A percentile compares a stretch with the other conserved stretches of the same genome.
These are phyloP conservation scores for Cephalopachus bancanus DNA, from an alignment of 2,797 vertebrate species.

Conservation along the genomic window DNA sequence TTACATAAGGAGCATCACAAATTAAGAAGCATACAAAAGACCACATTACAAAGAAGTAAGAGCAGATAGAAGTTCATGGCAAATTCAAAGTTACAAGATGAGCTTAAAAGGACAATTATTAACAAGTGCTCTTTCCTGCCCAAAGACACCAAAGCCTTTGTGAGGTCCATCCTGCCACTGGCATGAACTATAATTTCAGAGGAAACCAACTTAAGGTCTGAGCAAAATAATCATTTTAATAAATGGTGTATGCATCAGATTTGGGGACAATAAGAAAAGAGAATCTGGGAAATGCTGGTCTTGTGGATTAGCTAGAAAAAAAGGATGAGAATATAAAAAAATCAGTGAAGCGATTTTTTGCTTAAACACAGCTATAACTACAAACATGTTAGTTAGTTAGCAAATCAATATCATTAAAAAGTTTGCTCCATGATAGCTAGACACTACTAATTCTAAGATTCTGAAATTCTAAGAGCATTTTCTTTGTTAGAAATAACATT, in stretches of 20 bases:
- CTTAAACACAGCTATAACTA: background rate
- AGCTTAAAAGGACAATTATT: constrained; percentile 47
- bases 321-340: background rate
- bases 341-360: background rate
- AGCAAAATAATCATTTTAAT: constrained; percentile 55
- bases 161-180: background rate
- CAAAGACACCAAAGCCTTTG: background rate
- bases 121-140: background rate
- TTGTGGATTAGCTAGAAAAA: background rate
- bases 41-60: constrained; percentile 1
- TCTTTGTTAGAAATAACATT: constrained; percentile 42
- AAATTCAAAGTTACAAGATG: constrained; percentile 35
- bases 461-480: constrained; percentile 28
- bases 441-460: background rate
- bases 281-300: background rate
- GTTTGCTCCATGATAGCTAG: background rate
- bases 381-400: background rate
- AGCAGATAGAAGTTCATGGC: background rate
- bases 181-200: background rate
- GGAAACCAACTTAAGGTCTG: background rate
- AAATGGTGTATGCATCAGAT: background rate
- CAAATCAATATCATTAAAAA: background rate
- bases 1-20: constrained; percentile 61
- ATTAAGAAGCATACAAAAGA: constrained; percentile 54
- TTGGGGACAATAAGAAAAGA: background rate